Conservation (phyloP, 2,888 invertebrate genomes). For the Lepidocyrtoides sp. region DNA sequence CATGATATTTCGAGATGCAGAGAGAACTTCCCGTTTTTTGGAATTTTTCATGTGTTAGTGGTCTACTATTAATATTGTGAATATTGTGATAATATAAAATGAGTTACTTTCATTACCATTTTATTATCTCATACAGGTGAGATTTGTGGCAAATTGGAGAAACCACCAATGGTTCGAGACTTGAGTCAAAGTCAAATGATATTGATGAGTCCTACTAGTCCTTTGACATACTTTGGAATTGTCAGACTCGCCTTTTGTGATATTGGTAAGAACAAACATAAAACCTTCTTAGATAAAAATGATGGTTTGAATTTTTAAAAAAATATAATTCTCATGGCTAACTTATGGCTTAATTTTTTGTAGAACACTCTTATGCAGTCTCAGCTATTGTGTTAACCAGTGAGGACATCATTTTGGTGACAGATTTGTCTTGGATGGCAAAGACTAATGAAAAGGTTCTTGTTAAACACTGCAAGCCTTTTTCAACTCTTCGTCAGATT, state of each 20-base stretch:
- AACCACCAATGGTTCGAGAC: constrained; percentile 84
- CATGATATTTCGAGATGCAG: constrained; percentile 83
- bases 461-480: constrained; percentile 77
- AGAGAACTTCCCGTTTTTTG: constrained; percentile 82
- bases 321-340: background rate
- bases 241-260: constrained; percentile 82
- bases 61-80: background rate
- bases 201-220: constrained; percentile 83
- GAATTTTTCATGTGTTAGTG: constrained; percentile 84
- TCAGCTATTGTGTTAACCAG: constrained; percentile 84
- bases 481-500: constrained; percentile 83
- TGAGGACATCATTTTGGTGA: constrained; percentile 82
- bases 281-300: background rate
- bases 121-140: constrained; percentile 75
- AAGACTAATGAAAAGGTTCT: constrained; percentile 79
- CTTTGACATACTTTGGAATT: constrained; percentile 85
- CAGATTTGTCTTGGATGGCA: constrained; percentile 83
- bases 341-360: background rate
- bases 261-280: constrained; percentile 75
- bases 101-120: background rate
- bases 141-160: constrained; percentile 81
- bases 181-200: constrained; percentile 84
- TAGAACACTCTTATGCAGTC: constrained; percentile 82
- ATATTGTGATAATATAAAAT: background rate
- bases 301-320: no score